Evolutionary conservation across 1,140 invertebrate species (phyloP).

Genomic region (Danaus melanippus): DNA sequence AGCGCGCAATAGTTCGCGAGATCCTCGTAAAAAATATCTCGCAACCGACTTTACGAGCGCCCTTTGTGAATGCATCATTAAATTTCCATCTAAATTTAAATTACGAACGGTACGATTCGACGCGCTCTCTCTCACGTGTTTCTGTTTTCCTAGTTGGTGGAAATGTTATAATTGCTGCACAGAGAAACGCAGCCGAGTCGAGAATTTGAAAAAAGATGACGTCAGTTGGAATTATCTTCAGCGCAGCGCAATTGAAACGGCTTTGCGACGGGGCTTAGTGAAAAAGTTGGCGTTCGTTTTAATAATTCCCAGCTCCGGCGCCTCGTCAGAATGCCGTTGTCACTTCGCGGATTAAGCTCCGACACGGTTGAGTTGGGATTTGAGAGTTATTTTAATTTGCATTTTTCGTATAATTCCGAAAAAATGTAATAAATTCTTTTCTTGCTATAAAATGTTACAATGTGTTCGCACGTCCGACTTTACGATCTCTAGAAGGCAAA

Average conservation of each 20-base stretch:
- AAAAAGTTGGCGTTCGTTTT: slow-evolving; percentile 73
- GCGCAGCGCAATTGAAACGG: slow-evolving; percentile 71
- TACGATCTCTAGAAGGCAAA: slow-evolving; percentile 33
- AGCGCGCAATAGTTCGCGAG: slow-evolving; percentile 71
- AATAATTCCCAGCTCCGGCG: slow-evolving; percentile 71
- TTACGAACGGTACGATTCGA: slow-evolving; percentile 65
- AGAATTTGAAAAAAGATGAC: slow-evolving; percentile 71
- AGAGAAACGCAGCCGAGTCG: slow-evolving; percentile 65
- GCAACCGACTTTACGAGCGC: slow-evolving; percentile 70
- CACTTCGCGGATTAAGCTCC: slow-evolving; percentile 70
- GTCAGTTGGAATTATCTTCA: slow-evolving; percentile 71
- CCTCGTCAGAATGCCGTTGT: slow-evolving; percentile 72
- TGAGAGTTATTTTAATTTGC: slow-evolving; percentile 71
- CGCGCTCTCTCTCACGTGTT: slow-evolving; percentile 66
- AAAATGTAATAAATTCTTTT: slow-evolving; percentile 33
- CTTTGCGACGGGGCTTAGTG: slow-evolving; percentile 70
- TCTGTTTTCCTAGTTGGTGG: slow-evolving; percentile 69
- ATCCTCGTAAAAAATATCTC: slow-evolving; percentile 73
- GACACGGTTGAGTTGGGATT: slow-evolving; percentile 70
- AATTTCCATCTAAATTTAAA: slow-evolving; percentile 73
- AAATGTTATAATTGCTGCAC: slow-evolving; percentile 72
- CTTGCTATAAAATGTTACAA: slow-evolving; percentile 19
- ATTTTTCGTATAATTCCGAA: slow-evolving; percentile 57
- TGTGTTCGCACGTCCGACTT: slow-evolving; percentile 25
- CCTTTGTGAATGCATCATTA: slow-evolving; percentile 72